Base-by-base conservation (phyloP, 2,797 vertebrate genomes). In the Poecilia velifera region DNA sequence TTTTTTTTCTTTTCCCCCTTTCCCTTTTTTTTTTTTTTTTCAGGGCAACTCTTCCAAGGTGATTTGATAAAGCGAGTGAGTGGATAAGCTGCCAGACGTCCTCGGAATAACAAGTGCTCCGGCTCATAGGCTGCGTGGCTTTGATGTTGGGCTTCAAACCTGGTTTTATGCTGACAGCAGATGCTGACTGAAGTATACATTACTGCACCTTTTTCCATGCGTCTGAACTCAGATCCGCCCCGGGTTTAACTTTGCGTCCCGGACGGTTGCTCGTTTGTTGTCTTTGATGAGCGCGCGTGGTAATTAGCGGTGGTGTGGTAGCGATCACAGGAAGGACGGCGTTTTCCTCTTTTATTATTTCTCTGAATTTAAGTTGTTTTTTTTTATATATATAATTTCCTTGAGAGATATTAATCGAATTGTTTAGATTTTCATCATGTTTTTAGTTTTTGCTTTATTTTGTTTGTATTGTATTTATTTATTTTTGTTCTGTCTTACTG, bases 31-130 rank as follows among this genome's bases (percentile, higher is more conserved):
- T n/a, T 88, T 85, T 88, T 90, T 90, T 87, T 78, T 55, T 14
- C 1, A 82, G 90, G 86, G 84, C 57, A 84, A 90, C 91, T 93
- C 87, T 90, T 92, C 87, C 92, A 93, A 93, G 91, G 92, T 93
- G 94, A 94, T 94, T 92, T 92, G 90, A 93, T 94, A 94, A 94
- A 92, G 89, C 86, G 82, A 88, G 90, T 82, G 87, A 92, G 89
- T 91, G 91, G 90, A 93, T 94, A 93, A 94, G 94, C 91, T 91
- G 83, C 82, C 84, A 90, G 89, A 93, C 91, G 80, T 92, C 87
- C 82, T 91, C 90, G 72, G 94, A 95, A 95, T 95, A 95, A 93
- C 91, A 95, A 93, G 91, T 90, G 90, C 88, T 87, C 72, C 74
- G 82, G 91, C 91, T 91, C 92, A 88, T 86, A 91, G 90, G 90